Evolutionary conservation across 2,113 vertebrate genomes (phyloP).

Genomic region (Sebastes fasciatus): DNA sequence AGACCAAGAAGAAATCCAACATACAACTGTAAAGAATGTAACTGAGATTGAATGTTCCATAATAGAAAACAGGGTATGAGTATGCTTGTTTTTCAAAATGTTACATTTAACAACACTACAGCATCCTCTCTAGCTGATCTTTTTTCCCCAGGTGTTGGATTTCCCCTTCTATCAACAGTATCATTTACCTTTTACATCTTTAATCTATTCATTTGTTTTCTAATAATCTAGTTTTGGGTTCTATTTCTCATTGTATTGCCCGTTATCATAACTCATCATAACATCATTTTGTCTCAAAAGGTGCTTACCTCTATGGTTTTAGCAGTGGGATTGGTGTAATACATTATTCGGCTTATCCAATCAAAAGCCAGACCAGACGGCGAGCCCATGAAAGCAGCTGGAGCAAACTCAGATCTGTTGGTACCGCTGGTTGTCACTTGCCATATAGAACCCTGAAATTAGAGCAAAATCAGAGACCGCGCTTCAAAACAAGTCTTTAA

Average conservation of each 20-base stretch:
- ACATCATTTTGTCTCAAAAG: background rate
- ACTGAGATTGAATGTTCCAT: background rate
- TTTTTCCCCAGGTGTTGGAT: background rate
- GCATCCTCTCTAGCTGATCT: background rate
- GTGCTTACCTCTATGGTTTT: conserved; percentile 80
- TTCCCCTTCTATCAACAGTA: background rate
- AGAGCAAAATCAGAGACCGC: conserved; percentile 2
- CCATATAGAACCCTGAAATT: conserved; percentile 79
- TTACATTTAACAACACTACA: background rate
- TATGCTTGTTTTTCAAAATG: background rate
- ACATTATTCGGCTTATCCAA: conserved; percentile 82
- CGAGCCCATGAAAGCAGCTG: conserved; percentile 77
- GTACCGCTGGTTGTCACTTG: conserved; percentile 78
- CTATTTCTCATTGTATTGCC: background rate
- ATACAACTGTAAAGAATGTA: background rate
- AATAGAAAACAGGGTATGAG: background rate
- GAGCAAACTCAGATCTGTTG: conserved; percentile 82
- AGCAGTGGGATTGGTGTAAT: conserved; percentile 79
- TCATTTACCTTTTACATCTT: background rate
- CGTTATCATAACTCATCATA: background rate
- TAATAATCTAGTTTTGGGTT: background rate
- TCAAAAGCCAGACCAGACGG: conserved; percentile 83
- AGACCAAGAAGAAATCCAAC: background rate
- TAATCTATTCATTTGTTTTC: background rate
- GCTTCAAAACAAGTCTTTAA: background rate